Conservation (phyloP, 2,888 invertebrate genomes). For the Cheilosia vernalis region DNA sequence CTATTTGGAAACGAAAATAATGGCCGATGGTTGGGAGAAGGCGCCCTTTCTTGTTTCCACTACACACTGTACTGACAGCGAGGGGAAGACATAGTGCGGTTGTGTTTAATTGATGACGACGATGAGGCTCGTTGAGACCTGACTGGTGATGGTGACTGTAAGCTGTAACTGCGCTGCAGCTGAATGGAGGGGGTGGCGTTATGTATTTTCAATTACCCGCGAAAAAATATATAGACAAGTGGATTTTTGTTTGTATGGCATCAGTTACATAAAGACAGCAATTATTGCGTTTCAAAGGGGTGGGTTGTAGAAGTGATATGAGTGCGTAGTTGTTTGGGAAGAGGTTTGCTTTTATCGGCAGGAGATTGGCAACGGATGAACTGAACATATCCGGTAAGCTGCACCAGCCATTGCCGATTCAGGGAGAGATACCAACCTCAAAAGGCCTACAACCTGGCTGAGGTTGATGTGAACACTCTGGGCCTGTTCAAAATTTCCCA, state of each 20-base stretch:
- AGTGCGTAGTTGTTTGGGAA: background rate
- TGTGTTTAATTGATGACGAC: slow-evolving; percentile 69
- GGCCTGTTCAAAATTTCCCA: no score
- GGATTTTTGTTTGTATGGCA: background rate
- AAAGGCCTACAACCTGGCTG: no score
- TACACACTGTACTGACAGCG: background rate
- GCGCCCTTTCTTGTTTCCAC: slow-evolving; percentile 51
- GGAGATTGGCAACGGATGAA: no score
- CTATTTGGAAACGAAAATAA: slow-evolving; percentile 68
- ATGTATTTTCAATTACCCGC: slow-evolving; percentile 69
- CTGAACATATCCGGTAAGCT: no score
- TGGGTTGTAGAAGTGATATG: background rate
- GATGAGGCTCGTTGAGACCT: slow-evolving; percentile 67
- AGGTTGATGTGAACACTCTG: no score
- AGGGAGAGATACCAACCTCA: no score
- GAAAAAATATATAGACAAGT: background rate
- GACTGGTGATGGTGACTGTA: no score
- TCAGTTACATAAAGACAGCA: background rate
- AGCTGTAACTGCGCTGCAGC: no score
- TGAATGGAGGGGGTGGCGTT: slow-evolving; percentile 59
- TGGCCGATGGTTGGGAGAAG: slow-evolving; percentile 63
- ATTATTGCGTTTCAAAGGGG: background rate
- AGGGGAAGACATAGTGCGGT: slow-evolving; percentile 51
- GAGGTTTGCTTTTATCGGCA: background rate
- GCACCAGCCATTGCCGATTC: no score